Evolutionary conservation across 2,113 vertebrate species (phyloP).

Genomic region (Ginglymostoma cirratum): DNA sequence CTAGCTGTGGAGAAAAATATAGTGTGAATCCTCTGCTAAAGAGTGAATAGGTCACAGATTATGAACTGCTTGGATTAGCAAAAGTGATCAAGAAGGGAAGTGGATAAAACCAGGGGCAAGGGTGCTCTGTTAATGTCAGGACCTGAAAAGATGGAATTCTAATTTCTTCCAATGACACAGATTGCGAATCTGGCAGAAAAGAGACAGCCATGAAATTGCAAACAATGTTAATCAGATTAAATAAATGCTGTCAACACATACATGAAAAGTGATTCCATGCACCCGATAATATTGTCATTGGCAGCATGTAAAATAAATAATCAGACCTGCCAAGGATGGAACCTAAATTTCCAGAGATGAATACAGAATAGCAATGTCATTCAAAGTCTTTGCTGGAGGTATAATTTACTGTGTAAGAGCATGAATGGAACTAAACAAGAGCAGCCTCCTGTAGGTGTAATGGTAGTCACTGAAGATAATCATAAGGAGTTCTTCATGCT

Average conservation of each 20-base stretch:
- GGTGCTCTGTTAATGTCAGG: background rate
- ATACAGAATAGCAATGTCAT: background rate
- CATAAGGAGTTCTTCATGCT: background rate
- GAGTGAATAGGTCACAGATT: background rate
- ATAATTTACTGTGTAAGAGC: background rate
- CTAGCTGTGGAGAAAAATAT: background rate
- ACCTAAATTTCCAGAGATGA: background rate
- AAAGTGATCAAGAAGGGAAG: background rate
- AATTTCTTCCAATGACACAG: background rate
- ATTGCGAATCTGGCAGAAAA: background rate
- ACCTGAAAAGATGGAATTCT: background rate
- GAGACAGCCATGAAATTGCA: background rate
- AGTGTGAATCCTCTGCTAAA: background rate
- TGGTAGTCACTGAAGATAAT: background rate
- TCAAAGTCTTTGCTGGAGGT: background rate
- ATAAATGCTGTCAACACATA: background rate
- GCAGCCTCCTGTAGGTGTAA: background rate
- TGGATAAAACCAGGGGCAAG: background rate
- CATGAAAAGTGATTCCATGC: background rate
- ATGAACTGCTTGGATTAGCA: background rate
- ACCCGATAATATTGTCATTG: background rate
- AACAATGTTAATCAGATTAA: background rate
- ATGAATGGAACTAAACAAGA: background rate
- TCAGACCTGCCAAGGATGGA: background rate
- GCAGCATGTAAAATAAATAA: background rate